A percentile compares a stretch with the other conserved stretches of the same genome.
These are phyloP conservation scores for Poeciliopsis prolifica DNA, from an alignment of 2,113 vertebrate genomes.

Conservation along the genomic window DNA sequence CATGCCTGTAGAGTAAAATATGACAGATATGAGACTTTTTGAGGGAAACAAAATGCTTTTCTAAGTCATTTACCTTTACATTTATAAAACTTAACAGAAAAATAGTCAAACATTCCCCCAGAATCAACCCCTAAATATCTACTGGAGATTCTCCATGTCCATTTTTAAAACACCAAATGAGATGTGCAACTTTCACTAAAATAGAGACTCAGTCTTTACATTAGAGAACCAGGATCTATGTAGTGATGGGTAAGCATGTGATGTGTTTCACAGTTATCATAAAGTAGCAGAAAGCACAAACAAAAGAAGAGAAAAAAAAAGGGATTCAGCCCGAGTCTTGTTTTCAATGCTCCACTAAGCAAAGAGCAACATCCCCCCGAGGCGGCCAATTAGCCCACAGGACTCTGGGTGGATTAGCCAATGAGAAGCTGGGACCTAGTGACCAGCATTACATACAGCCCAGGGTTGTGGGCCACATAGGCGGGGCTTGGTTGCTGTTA, in stretches of 20 bases:
- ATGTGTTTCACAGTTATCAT: neutral
- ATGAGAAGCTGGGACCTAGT: conserved; percentile 71
- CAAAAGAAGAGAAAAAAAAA: conserved; percentile 5
- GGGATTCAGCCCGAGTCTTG: conserved; percentile 47
- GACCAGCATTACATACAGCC: conserved; percentile 74
- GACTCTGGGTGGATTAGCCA: conserved; percentile 56
- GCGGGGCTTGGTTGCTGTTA: conserved; percentile 37
- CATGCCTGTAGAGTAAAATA: neutral
- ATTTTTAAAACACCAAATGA: neutral
- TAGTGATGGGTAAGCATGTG: neutral
- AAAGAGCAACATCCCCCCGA: conserved; percentile 66
- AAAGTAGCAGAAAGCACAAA: conserved; percentile 23
- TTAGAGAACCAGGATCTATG: neutral
- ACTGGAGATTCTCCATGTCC: neutral
- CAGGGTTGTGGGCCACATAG: conserved; percentile 66
- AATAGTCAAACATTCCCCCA: neutral
- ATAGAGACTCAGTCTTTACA: neutral
- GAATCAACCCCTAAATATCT: too few relatives aligned
- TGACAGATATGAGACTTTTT: neutral
- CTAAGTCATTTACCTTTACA: neutral
- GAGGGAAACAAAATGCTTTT: neutral
- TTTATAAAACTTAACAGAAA: neutral
- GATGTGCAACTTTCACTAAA: neutral
- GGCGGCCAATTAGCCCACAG: conserved; percentile 67
- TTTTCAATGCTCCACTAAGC: conserved; percentile 66